Evolutionary conservation across 2,888 invertebrate genomes (phyloP).

Genomic region (Julus scanicus): DNA sequence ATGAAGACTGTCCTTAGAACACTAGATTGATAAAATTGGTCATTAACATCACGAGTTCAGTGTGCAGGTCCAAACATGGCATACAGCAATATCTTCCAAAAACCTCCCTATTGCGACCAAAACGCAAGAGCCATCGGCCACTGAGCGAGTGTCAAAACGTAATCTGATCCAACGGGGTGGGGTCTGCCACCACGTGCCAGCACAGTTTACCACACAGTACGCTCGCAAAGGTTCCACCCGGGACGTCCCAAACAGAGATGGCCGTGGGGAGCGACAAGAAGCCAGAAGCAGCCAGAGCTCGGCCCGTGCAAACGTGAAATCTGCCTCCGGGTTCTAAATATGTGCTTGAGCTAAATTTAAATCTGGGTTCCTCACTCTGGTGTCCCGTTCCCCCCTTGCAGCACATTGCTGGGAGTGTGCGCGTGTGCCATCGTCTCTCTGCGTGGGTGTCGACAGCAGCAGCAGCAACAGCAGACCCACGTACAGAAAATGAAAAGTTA

Average conservation of each 20-base stretch:
- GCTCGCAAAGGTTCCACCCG: neutral
- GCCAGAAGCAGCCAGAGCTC: neutral
- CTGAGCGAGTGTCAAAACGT: constrained; percentile 48
- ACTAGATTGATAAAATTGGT: too few relatives aligned
- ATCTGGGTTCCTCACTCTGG: neutral
- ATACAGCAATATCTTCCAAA: too few relatives aligned
- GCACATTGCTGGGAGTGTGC: neutral
- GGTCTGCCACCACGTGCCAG: constrained; percentile 50
- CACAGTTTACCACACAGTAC: constrained; percentile 30
- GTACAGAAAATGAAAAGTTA: neutral
- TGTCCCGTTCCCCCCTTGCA: neutral
- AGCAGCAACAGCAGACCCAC: neutral
- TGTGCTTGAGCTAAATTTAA: constrained; percentile 24
- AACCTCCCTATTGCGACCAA: too few relatives aligned
- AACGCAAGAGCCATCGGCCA: neutral
- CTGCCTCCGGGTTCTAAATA: constrained; percentile 9
- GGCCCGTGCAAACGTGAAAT: neutral
- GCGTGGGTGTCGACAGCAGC: constrained; percentile 20
- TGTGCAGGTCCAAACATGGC: too few relatives aligned
- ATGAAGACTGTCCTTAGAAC: too few relatives aligned
- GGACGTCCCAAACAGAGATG: constrained; percentile 50
- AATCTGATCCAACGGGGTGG: constrained; percentile 50
- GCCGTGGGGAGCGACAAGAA: constrained; percentile 12
- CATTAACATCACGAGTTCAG: too few relatives aligned
- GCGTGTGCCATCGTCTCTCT: constrained; percentile 11